phyloP scores from a whole-genome alignment of 2,797 vertebrate genomes.

The Acanthiza pusilla region DNA sequence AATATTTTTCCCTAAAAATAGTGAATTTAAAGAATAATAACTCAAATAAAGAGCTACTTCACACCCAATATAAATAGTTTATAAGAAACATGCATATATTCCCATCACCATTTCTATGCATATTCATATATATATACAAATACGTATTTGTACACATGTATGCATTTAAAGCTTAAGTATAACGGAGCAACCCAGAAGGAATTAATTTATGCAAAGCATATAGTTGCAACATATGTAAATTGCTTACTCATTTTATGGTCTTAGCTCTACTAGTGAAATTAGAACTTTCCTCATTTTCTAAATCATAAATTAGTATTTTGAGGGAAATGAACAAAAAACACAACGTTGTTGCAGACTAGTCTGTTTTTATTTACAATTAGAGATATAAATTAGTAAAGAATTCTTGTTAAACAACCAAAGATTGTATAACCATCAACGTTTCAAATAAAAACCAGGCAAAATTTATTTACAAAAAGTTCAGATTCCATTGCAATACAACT shows the following conservation, averaged over 20 bases:
- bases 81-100: conserved; percentile 28
- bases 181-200: conserved; percentile 17
- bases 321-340: conserved; percentile 76
- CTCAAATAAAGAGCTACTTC: conserved; percentile 11
- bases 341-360: conserved; percentile 80
- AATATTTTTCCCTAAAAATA: not conserved
- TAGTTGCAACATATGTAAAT: conserved; percentile 60
- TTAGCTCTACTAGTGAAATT: not conserved
- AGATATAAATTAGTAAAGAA: conserved; percentile 99
- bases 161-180: conserved; percentile 6
- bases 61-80: not conserved
- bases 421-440: conserved; percentile 89
- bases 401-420: conserved; percentile 89
- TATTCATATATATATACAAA: conserved; percentile 15
- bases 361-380: conserved; percentile 97
- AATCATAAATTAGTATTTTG: not conserved
- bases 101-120: not conserved
- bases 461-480: conserved; percentile 97
- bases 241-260: conserved; percentile 72
- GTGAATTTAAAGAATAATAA: not conserved
- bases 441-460: conserved; percentile 97
- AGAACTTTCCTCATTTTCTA: not conserved
- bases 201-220: conserved; percentile 51
- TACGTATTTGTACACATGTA: not conserved
- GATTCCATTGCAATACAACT: conserved; percentile 99